phyloP scores from a whole-genome alignment of 2,113 vertebrate genomes.

The Rhea pennata region DNA sequence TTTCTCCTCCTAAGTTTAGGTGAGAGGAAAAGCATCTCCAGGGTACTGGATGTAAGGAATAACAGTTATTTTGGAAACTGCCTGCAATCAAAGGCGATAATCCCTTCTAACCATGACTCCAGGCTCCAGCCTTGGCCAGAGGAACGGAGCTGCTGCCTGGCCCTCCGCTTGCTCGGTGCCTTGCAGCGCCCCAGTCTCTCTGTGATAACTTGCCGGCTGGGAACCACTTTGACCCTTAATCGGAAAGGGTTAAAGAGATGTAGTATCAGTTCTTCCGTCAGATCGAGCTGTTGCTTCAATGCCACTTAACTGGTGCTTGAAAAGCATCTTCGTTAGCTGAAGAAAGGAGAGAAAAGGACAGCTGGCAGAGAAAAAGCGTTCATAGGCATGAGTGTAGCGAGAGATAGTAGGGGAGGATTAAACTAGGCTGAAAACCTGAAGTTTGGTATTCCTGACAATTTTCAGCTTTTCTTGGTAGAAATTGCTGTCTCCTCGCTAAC shows the following conservation, averaged over 20 bases:
- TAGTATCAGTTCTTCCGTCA: background rate
- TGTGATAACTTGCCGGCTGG: background rate
- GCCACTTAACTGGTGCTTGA: background rate
- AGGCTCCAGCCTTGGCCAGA: too few species aligned
- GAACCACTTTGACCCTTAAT: background rate
- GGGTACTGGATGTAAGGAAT: rapidly evolving
- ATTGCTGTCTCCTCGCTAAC: background rate
- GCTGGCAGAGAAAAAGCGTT: background rate
- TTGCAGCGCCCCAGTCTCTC: background rate
- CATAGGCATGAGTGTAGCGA: rapidly evolving
- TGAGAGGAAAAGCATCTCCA: background rate
- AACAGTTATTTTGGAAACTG: rapidly evolving
- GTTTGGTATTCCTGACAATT: background rate
- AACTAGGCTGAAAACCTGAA: background rate
- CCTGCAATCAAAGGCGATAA: background rate
- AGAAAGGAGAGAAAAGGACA: background rate
- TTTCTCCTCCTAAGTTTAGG: background rate
- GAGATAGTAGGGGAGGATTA: background rate
- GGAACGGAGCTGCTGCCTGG: background rate
- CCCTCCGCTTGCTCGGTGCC: rapidly evolving
- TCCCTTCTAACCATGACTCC: background rate
- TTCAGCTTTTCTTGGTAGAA: background rate
- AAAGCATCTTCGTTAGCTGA: background rate
- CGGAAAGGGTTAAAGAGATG: background rate
- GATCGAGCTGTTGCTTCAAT: rapidly evolving